A percentile compares a stretch with the other conserved stretches of the same genome.
Conservation (phyloP, 2,797 vertebrate genomes). For the Brotula barbata region DNA sequence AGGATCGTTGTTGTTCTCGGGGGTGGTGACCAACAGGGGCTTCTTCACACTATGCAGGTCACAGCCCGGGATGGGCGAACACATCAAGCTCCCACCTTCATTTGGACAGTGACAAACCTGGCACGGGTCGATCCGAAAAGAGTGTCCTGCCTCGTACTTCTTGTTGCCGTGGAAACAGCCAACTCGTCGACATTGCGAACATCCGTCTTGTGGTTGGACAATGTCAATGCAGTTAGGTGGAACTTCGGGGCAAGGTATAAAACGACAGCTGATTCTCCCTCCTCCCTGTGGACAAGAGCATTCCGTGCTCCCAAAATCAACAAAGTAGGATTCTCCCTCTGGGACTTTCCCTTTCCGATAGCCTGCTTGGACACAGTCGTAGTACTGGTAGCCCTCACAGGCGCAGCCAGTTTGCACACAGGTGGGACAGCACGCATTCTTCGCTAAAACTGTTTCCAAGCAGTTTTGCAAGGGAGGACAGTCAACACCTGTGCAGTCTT, state of each 20-base stretch:
- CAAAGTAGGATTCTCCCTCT: slow-evolving; percentile 90
- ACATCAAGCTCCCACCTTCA: slow-evolving; percentile 87
- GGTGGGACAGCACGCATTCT: slow-evolving; percentile 84
- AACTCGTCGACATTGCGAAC: slow-evolving; percentile 83
- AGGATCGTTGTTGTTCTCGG: slow-evolving; percentile 68
- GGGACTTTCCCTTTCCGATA: slow-evolving; percentile 90
- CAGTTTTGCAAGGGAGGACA: slow-evolving; percentile 86
- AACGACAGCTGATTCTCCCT: slow-evolving; percentile 91
- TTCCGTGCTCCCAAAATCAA: slow-evolving; percentile 95
- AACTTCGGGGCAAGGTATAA: slow-evolving; percentile 91
- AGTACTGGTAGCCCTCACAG: slow-evolving; percentile 96
- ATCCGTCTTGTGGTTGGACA: slow-evolving; percentile 82
- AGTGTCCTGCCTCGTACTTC: slow-evolving; percentile 90
- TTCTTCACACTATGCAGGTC: slow-evolving; percentile 49
- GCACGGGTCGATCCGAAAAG: slow-evolving; percentile 86
- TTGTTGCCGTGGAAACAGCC: slow-evolving; percentile 84
- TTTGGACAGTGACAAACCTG: slow-evolving; percentile 93
- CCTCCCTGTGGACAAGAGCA: slow-evolving; percentile 91
- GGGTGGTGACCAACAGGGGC: slow-evolving; percentile 53
- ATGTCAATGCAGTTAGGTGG: slow-evolving; percentile 90
- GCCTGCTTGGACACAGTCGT: slow-evolving; percentile 89
- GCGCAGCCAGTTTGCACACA: slow-evolving; percentile 86
- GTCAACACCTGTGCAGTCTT: slow-evolving; percentile 84
- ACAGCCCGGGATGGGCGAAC: slow-evolving; percentile 86
- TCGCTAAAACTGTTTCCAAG: slow-evolving; percentile 84